These are phyloP conservation scores for Sinocyclocheilus grahami DNA, from an alignment of 2,113 vertebrate genomes.

Conservation along the genomic window DNA sequence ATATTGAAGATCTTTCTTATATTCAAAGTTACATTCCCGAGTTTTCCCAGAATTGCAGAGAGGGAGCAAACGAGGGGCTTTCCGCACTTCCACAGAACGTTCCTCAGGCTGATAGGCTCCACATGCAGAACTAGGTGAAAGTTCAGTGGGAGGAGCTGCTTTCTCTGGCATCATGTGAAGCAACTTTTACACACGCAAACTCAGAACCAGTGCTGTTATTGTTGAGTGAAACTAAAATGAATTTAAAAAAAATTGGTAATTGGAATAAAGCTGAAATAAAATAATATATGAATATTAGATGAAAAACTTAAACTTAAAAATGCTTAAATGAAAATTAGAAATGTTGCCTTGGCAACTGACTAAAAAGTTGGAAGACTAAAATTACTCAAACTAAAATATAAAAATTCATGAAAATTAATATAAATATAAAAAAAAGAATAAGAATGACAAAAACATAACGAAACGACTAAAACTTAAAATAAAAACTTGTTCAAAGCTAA, in stretches of 20 bases:
- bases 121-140: conserved; percentile 52
- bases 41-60: conserved; percentile 12
- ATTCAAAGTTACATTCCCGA: neutral
- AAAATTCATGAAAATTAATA: no score
- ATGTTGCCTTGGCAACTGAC: no score
- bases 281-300: no score
- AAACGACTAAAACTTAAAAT: no score
- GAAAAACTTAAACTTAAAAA: no score
- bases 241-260: no score
- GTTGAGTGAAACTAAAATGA: neutral
- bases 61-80: neutral
- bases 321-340: no score
- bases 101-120: neutral
- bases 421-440: no score
- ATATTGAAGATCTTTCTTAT: neutral
- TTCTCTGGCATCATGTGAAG: conserved; percentile 14
- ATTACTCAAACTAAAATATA: no score
- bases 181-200: conserved; percentile 22
- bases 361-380: no score
- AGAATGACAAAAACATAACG: no score
- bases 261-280: no score
- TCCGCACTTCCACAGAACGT: conserved; percentile 11
- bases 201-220: neutral
- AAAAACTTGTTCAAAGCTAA: neutral
- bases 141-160: conserved; percentile 41